These are phyloP conservation scores for Ericerus pela DNA, from an alignment of 1,140 invertebrate genomes.

Conservation along the genomic window DNA sequence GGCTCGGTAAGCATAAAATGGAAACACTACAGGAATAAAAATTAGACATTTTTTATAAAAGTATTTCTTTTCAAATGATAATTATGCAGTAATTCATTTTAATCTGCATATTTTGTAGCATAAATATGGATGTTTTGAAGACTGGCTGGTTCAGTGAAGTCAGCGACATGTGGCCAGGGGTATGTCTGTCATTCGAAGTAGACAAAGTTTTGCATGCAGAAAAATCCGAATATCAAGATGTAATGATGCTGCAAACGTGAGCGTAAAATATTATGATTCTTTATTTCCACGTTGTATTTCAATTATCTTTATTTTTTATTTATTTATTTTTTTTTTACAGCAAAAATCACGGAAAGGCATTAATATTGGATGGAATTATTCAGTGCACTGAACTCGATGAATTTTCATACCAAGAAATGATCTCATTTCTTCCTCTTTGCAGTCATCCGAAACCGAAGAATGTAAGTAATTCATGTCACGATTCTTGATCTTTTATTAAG, in stretches of 20 bases:
- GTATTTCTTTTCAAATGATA: no score
- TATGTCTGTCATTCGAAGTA: slow-evolving; percentile 76
- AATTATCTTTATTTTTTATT: slow-evolving; percentile 9
- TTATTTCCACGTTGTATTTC: not conserved
- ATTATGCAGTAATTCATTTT: no score
- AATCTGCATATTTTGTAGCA: not conserved
- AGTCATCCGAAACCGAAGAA: slow-evolving; percentile 80
- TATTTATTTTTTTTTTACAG: slow-evolving; percentile 34
- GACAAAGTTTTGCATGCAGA: slow-evolving; percentile 66
- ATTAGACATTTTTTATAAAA: no score
- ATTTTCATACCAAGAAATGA: slow-evolving; percentile 98
- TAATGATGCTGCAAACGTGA: slow-evolving; percentile 80
- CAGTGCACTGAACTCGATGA: slow-evolving; percentile 95
- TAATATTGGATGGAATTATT: slow-evolving; percentile 91
- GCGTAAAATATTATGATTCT: slow-evolving; percentile 23
- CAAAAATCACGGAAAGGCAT: slow-evolving; percentile 67
- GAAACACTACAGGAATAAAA: no score
- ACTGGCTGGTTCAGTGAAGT: slow-evolving; percentile 85
- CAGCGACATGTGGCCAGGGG: slow-evolving; percentile 78
- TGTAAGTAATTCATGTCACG: slow-evolving; percentile 37
- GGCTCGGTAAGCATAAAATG: no score
- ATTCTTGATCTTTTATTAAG: no score
- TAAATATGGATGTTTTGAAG: slow-evolving; percentile 44
- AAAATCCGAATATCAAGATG: slow-evolving; percentile 77
- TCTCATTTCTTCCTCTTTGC: slow-evolving; percentile 82